These are phyloP conservation scores for Ptychadena robeensis DNA, from an alignment of 2,797 vertebrate species.

Conservation along the genomic window DNA sequence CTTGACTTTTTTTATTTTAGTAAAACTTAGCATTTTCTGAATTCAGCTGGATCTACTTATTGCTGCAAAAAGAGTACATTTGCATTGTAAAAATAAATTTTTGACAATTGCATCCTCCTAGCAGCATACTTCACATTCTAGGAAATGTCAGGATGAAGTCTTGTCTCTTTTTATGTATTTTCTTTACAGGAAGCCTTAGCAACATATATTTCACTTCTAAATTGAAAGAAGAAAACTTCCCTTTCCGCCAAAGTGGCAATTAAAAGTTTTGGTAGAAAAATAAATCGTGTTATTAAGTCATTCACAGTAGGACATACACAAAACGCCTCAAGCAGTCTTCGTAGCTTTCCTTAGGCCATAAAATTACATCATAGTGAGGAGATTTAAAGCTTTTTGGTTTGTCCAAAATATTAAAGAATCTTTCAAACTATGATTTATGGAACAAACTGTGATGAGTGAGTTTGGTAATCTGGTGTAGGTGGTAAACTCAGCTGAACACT, in stretches of 20 bases:
- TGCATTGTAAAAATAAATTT: constrained; percentile 10
- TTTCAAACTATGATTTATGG: neutral
- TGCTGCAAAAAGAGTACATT: constrained; percentile 25
- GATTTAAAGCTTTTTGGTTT: neutral
- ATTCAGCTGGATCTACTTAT: neutral
- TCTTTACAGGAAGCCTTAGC: neutral
- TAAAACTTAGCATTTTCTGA: neutral
- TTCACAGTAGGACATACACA: neutral
- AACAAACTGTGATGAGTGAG: too few species aligned
- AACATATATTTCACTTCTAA: neutral
- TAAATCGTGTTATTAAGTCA: constrained; percentile 15
- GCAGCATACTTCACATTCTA: constrained; percentile 11
- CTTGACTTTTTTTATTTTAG: neutral
- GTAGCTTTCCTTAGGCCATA: neutral
- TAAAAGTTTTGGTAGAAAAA: constrained; percentile 39
- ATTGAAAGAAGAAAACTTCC: constrained; percentile 37
- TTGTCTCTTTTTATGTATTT: constrained; percentile 13
- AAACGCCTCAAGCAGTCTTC: constrained; percentile 10
- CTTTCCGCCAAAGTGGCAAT: constrained; percentile 2
- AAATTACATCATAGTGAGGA: constrained; percentile 17
- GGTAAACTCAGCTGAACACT: too few species aligned
- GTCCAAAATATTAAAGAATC: neutral
- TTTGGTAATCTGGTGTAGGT: too few species aligned
- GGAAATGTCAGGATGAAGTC: constrained; percentile 13
- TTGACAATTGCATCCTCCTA: neutral